Conservation (phyloP, 2,888 invertebrate genomes). For the Marronus borbonicus region DNA sequence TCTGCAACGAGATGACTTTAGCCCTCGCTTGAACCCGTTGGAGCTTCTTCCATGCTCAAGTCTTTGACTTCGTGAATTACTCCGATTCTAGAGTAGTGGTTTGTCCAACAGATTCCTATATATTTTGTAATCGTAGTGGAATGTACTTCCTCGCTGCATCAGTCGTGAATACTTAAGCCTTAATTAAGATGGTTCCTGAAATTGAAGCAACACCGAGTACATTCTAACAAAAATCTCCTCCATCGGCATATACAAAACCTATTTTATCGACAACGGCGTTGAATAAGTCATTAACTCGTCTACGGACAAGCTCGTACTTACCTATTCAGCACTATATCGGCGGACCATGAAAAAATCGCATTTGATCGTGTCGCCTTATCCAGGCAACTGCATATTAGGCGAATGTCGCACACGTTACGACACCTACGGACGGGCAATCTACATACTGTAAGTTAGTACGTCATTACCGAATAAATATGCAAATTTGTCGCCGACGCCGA, state of each 20-base stretch:
- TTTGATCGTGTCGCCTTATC: not conserved
- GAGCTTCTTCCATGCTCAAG: too few species aligned
- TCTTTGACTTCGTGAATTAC: too few species aligned
- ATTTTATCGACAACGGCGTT: not conserved
- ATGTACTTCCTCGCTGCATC: too few species aligned
- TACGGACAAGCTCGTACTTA: not conserved
- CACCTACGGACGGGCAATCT: not conserved
- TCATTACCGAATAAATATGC: constrained; percentile 56
- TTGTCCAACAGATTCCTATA: too few species aligned
- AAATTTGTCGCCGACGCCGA: constrained; percentile 46
- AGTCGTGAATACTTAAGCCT: too few species aligned
- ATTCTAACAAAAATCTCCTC: too few species aligned
- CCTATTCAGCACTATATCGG: not conserved
- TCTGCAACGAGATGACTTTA: too few species aligned
- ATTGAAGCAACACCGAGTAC: too few species aligned
- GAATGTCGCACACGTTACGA: constrained; percentile 7
- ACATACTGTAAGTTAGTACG: constrained; percentile 54
- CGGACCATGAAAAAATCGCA: not conserved
- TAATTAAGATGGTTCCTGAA: too few species aligned
- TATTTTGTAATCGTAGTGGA: too few species aligned
- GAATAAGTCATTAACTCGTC: constrained; percentile 1
- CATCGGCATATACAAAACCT: not conserved
- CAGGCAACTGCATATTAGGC: not conserved
- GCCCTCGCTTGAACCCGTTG: too few species aligned
- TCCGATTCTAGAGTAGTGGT: too few species aligned